These are phyloP conservation scores for Hydriomena furcata DNA, from an alignment of 2,888 invertebrate species.

Conservation along the genomic window DNA sequence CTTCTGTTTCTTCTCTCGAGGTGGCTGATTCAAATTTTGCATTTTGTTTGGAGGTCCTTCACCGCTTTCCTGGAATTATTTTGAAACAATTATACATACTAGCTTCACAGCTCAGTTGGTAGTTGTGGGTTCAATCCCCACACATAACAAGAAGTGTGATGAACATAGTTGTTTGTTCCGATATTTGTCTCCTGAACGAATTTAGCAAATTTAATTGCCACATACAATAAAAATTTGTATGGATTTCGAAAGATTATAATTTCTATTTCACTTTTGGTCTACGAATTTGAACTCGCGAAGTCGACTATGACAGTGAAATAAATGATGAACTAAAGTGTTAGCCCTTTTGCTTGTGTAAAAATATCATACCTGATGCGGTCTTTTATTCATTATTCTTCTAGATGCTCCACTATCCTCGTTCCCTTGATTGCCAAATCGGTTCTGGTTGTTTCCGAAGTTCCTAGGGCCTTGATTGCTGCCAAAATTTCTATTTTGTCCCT, in stretches of 20 bases:
- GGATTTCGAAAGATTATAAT: no score
- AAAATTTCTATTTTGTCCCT: slow-evolving; percentile 13
- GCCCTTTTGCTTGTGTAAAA: no score
- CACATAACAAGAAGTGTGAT: no score
- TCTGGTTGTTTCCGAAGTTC: slow-evolving; percentile 12
- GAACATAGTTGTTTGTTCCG: no score
- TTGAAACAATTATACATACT: slow-evolving; percentile 3
- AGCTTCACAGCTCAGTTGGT: no score
- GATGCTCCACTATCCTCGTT: slow-evolving; percentile 54
- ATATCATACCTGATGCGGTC: slow-evolving; percentile 57
- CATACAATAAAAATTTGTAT: no score
- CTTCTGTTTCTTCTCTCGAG: slow-evolving; percentile 62
- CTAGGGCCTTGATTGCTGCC: slow-evolving; percentile 21
- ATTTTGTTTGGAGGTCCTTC: slow-evolving; percentile 63
- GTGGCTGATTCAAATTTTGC: slow-evolving; percentile 48
- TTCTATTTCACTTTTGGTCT: no score
- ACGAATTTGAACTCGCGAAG: no score
- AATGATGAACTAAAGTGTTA: not conserved
- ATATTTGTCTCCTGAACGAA: no score
- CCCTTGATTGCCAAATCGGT: slow-evolving; percentile 27
- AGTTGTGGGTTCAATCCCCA: no score
- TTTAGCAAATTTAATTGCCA: no score
- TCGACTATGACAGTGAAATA: no score
- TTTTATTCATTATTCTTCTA: slow-evolving; percentile 65
- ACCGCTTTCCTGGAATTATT: slow-evolving; percentile 47